A percentile compares a stretch with the other conserved stretches of the same genome.
phyloP scores from a whole-genome alignment of 2,888 invertebrate genomes.

The Cyrtodaria siliqua region DNA sequence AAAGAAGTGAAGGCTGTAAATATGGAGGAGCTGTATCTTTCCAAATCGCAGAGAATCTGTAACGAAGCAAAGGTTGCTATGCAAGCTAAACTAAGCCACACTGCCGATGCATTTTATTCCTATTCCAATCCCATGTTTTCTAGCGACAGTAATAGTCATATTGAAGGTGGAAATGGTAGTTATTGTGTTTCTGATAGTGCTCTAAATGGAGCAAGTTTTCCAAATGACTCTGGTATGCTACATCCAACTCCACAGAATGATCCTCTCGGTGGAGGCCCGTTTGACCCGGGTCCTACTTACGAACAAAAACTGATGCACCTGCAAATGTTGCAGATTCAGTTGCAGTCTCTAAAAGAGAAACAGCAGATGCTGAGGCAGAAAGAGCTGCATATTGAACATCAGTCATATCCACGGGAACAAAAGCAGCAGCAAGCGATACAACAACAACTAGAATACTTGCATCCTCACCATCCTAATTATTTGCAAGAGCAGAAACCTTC shows the following conservation, averaged over 20 bases:
- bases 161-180: too few species aligned
- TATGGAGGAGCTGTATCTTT: conserved; percentile 25
- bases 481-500: too few species aligned
- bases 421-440: too few species aligned
- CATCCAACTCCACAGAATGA: conserved; percentile 18
- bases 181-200: too few species aligned
- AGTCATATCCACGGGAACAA: too few species aligned
- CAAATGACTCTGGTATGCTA: background rate
- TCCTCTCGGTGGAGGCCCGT: conserved; percentile 28
- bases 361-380: conserved; percentile 39
- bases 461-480: too few species aligned
- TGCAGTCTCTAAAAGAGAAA: conserved; percentile 47
- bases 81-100: conserved; percentile 24
- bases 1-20: conserved; percentile 26
- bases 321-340: conserved; percentile 42
- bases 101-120: too few species aligned
- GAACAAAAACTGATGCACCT: conserved; percentile 45
- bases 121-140: too few species aligned
- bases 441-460: too few species aligned
- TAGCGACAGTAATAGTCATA: too few species aligned
- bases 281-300: conserved; percentile 43
- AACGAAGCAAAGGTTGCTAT: conserved; percentile 54
- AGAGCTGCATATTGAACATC: conserved; percentile 8
- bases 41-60: conserved; percentile 52
- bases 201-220: too few species aligned